A percentile compares a stretch with the other conserved stretches of the same genome.
Conservation (phyloP, 1,140 invertebrate genomes). For the Ips typographus region DNA sequence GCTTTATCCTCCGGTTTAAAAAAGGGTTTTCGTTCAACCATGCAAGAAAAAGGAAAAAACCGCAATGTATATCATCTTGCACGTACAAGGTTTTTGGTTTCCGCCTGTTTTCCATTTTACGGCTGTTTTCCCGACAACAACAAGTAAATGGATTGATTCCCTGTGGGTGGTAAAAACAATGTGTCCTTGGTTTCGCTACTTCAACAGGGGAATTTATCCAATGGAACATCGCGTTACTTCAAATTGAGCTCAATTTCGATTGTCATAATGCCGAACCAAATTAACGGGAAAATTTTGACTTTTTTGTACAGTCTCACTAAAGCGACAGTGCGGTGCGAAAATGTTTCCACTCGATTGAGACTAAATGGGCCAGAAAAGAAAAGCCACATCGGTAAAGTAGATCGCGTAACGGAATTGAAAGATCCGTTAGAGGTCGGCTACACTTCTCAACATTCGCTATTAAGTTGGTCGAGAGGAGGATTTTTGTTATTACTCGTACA, state of each 20-base stretch:
- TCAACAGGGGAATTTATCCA: no score
- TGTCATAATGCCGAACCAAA: no score
- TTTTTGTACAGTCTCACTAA: background rate
- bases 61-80: background rate
- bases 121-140: conserved; percentile 1
- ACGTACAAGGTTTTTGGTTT: background rate
- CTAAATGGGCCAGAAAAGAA: conserved; percentile 20
- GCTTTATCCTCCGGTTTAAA: background rate
- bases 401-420: conserved; percentile 20
- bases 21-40: background rate
- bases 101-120: background rate
- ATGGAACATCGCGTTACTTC: no score
- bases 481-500: no score
- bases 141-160: conserved; percentile 10
- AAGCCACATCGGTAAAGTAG: conserved; percentile 16
- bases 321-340: background rate
- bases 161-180: conserved; percentile 3
- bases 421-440: conserved; percentile 15
- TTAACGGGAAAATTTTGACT: background rate
- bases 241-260: no score
- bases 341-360: conserved; percentile 22
- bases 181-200: background rate
- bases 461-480: no score
- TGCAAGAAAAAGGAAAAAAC: conserved; percentile 4
- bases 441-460: conserved; percentile 3